Conservation (phyloP, 2,888 invertebrate species). For the Blera fallax region DNA sequence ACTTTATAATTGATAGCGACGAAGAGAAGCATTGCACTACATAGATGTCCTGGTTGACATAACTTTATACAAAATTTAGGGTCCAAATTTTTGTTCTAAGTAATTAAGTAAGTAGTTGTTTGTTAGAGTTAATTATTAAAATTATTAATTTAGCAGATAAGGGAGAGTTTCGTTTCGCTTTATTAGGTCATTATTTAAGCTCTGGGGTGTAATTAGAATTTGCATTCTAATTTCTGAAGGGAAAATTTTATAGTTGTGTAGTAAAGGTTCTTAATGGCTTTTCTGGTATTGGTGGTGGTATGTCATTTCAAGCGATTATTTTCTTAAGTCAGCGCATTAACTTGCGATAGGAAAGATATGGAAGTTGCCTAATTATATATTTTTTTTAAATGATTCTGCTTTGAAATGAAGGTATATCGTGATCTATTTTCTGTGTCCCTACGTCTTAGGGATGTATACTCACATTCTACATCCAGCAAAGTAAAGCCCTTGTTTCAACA, state of each 20-base stretch:
- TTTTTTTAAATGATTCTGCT: no score
- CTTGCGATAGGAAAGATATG: no score
- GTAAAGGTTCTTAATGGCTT: neutral
- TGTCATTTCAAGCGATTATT: neutral
- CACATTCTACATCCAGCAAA: no score
- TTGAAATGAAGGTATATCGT: no score
- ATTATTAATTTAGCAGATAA: constrained; percentile 18
- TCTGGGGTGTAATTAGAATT: constrained; percentile 16
- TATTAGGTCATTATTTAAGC: constrained; percentile 16
- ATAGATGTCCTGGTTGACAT: constrained; percentile 32
- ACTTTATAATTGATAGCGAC: constrained; percentile 50
- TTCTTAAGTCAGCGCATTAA: neutral
- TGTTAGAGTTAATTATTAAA: constrained; percentile 41
- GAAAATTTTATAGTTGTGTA: neutral
- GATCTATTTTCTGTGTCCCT: no score
- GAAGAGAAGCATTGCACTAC: neutral
- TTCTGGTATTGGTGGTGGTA: neutral
- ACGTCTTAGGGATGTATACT: no score
- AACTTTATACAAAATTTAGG: constrained; percentile 32
- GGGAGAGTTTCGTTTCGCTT: constrained; percentile 7
- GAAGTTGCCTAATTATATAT: no score
- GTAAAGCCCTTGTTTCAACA: no score
- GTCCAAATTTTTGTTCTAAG: constrained; percentile 1
- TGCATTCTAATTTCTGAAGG: neutral
- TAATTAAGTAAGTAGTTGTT: constrained; percentile 55